phyloP scores from a whole-genome alignment of 2,113 vertebrate species.

The Dolichotis patagonum region DNA sequence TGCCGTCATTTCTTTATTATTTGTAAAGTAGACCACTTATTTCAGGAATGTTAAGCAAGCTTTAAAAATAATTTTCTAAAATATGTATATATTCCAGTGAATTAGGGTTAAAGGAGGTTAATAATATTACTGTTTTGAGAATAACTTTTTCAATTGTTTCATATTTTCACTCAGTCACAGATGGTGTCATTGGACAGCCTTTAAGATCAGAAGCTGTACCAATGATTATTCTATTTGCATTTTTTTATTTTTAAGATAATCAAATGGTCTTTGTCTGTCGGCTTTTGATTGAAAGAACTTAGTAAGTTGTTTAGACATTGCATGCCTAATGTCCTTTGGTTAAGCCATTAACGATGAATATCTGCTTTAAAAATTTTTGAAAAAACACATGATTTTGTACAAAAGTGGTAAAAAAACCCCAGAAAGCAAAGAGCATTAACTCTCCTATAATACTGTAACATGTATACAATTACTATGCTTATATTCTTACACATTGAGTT shows the following conservation, averaged over 20 bases:
- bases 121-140: neutral
- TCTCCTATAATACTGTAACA: neutral
- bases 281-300: conserved; percentile 2
- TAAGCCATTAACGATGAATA: neutral
- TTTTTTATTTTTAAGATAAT: neutral
- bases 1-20: neutral
- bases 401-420: neutral
- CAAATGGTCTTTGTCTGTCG: neutral
- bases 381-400: neutral
- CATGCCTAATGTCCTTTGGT: neutral
- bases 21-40: neutral
- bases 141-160: neutral
- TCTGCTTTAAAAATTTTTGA: neutral
- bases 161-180: neutral
- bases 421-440: neutral
- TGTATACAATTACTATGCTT: neutral
- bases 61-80: neutral
- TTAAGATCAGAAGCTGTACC: neutral
- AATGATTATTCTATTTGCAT: neutral
- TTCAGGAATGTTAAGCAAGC: neutral
- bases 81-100: neutral
- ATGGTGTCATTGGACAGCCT: neutral
- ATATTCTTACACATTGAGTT: neutral
- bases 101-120: neutral
- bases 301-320: neutral